Percentiles rank a stretch among this genome's conserved stretches.
These are phyloP conservation scores for Pionites leucogaster DNA, from an alignment of 2,113 vertebrate species.

Conservation along the genomic window DNA sequence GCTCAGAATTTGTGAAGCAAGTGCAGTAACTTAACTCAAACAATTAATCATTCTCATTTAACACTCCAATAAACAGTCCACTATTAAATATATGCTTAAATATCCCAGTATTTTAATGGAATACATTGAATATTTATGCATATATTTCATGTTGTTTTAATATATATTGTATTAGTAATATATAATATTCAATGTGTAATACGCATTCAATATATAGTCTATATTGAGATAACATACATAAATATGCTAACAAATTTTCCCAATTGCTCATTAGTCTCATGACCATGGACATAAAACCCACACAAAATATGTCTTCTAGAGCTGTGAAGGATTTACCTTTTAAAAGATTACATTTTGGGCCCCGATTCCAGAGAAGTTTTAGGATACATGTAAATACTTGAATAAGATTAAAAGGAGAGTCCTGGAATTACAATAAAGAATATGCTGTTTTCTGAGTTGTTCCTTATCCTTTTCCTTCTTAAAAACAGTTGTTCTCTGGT, in stretches of 20 bases:
- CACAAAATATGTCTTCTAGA: rapidly evolving
- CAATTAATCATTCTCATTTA: background rate
- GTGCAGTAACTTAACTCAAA: background rate
- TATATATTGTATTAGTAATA: background rate
- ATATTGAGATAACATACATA: background rate
- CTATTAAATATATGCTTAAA: background rate
- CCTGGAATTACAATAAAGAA: background rate
- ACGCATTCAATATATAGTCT: background rate
- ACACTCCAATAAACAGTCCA: background rate
- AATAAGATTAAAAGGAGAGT: background rate
- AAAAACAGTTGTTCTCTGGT: background rate
- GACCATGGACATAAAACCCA: background rate
- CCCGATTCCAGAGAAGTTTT: background rate
- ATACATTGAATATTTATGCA: background rate
- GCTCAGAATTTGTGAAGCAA: background rate
- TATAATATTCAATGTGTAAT: background rate
- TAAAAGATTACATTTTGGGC: background rate
- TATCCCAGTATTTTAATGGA: background rate
- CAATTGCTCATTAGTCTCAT: background rate
- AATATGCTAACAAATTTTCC: background rate
- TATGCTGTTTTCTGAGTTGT: background rate
- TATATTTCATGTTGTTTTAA: background rate
- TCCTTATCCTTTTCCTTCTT: background rate
- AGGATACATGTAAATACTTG: background rate
- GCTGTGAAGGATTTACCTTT: background rate